Evolutionary conservation across 2,797 vertebrate species (phyloP).

Genomic region (Tiaroga cobitis): DNA sequence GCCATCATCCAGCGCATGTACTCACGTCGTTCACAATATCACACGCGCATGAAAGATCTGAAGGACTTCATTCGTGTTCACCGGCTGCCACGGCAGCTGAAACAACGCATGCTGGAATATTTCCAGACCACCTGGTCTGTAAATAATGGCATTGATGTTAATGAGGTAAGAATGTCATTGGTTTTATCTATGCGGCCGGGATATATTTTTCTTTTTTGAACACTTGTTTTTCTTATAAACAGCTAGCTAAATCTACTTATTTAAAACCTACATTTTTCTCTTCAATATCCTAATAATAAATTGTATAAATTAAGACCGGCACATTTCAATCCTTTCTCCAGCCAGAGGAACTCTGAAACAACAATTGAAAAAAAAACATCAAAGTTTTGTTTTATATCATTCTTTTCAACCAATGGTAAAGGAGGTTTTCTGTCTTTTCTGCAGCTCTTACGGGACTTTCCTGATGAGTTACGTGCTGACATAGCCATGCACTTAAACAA

Average conservation of each 20-base stretch:
- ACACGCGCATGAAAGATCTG: conserved; percentile 95
- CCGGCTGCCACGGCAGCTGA: conserved; percentile 90
- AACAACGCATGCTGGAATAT: conserved; percentile 96
- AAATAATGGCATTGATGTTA: conserved; percentile 95
- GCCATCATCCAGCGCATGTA: conserved; percentile 99
- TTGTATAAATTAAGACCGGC: background rate
- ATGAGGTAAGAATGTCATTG: conserved; percentile 81
- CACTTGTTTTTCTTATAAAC: background rate
- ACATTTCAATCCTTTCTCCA: background rate
- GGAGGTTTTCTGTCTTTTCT: background rate
- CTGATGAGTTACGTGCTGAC: conserved; percentile 93
- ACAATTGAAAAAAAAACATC: too few relatives aligned
- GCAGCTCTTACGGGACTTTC: conserved; percentile 96
- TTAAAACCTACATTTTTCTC: background rate
- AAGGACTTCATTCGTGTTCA: conserved; percentile 98
- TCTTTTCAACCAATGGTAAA: background rate
- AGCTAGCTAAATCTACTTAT: background rate
- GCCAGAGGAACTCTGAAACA: background rate
- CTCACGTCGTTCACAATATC: conserved; percentile 93
- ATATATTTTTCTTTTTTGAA: background rate
- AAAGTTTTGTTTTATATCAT: background rate
- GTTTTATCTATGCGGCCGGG: background rate
- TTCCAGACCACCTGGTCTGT: conserved; percentile 99
- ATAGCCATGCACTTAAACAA: conserved; percentile 98
- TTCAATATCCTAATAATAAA: background rate